A percentile compares a stretch with the other conserved stretches of the same genome.
Evolutionary conservation across 2,888 invertebrate genomes (phyloP).

Genomic region (Sarcophaga rosellei): DNA sequence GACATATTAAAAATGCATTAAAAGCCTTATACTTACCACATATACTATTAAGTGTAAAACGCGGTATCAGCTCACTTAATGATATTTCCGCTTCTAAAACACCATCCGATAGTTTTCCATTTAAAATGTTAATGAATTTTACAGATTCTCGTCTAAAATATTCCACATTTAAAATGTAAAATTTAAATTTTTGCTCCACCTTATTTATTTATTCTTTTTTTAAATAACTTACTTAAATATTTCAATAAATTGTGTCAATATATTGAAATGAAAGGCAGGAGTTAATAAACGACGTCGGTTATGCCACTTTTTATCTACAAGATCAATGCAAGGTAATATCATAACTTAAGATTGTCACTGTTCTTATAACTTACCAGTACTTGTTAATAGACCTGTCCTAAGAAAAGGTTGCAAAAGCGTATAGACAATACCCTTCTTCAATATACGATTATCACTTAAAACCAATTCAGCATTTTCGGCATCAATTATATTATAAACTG

Average conservation of each 20-base stretch:
- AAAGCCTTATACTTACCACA: slow-evolving; percentile 68
- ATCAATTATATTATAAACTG: slow-evolving; percentile 73
- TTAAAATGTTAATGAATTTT: slow-evolving; percentile 71
- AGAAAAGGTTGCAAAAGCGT: slow-evolving; percentile 74
- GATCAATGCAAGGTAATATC: no score
- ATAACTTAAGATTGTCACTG: no score
- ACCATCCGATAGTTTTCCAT: not conserved
- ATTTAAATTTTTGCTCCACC: not conserved
- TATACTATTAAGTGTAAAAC: slow-evolving; percentile 75
- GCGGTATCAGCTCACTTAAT: slow-evolving; percentile 74
- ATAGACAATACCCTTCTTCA: slow-evolving; percentile 74
- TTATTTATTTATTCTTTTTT: no score
- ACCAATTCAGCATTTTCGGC: slow-evolving; percentile 74
- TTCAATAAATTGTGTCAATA: slow-evolving; percentile 75
- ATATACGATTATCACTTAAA: slow-evolving; percentile 73
- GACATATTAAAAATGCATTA: not conserved
- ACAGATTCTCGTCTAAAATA: slow-evolving; percentile 73
- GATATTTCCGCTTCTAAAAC: slow-evolving; percentile 42
- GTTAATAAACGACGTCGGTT: slow-evolving; percentile 76
- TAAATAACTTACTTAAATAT: slow-evolving; percentile 74
- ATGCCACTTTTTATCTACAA: slow-evolving; percentile 76
- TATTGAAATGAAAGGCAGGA: slow-evolving; percentile 77
- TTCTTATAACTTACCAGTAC: slow-evolving; percentile 53
- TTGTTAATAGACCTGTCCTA: slow-evolving; percentile 73
- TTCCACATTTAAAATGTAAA: not conserved